Base-by-base conservation (phyloP, 2,113 vertebrate species). In the Syrrhaptes paradoxus region DNA sequence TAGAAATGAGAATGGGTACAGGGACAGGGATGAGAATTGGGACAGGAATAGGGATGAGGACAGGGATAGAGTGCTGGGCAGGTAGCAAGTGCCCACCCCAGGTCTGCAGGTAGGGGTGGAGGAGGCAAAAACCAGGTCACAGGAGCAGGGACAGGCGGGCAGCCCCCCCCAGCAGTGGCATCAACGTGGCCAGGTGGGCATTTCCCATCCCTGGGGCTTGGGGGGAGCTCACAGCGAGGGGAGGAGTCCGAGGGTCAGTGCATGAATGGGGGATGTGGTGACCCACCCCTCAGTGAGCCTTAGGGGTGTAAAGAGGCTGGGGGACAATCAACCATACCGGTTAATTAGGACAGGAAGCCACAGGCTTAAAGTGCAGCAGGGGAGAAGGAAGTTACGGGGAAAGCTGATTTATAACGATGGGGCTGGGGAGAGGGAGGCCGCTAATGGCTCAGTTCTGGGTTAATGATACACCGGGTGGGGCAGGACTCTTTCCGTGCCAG, bases 291-390 rank as follows among this genome's bases (percentile, higher is more conserved):
- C 81, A 55, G 59, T 68, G 34, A 85, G 54, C n/a, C 72, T 55
- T 58, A 48, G 61, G 94, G 52, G 77, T 77, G 82, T 78, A 84
- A 80, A 94, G 87, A 90, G 49, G 73, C 77, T 67, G 77, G 89
- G 31, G 92, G 72, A 85, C 89, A 86, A 81, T 93, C 95, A 92
- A 94, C 92, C 85, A 95, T 62, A 38, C 72, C 46, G 76, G 91
- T 89, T 96, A 97, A 94, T 87, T 95, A 94, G 95, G 85, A 92
- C 95, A 95, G 91, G 95, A 95, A 95, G 86, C 91, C 94, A 87
- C 78, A 45, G 73, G 65, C 82, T 96, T 90, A 54, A 91, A 85
- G 31, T 67, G 85, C 83, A 90, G 89, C 89, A 70, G 75, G 89
- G 88, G 84, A 96, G 76, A 91, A 86, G 87, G 80, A 96, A 95